Evolutionary conservation across 2,113 vertebrate species (phyloP).

Genomic region (Bubo scandiacus): DNA sequence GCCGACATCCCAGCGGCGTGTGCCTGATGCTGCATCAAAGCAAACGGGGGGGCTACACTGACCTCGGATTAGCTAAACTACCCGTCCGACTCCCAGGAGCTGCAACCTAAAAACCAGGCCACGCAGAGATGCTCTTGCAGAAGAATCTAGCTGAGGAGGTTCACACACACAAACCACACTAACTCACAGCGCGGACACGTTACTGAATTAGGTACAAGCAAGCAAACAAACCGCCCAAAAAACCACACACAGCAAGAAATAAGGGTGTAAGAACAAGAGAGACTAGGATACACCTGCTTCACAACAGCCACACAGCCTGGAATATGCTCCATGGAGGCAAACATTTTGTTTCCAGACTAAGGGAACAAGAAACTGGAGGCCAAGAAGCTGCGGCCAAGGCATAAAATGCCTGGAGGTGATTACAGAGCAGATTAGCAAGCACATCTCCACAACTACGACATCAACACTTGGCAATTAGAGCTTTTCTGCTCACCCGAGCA

Average conservation of each 20-base stretch:
- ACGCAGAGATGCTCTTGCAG: background rate
- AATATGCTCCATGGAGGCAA: background rate
- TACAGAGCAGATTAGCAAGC: background rate
- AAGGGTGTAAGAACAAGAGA: too few species aligned
- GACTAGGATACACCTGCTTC: background rate
- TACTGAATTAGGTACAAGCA: background rate
- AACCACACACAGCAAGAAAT: background rate
- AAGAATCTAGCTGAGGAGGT: background rate
- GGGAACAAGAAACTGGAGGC: background rate
- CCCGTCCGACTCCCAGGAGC: background rate
- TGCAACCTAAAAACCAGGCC: background rate
- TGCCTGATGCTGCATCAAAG: background rate
- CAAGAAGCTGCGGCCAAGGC: background rate
- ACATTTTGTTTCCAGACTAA: background rate
- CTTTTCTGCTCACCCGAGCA: background rate
- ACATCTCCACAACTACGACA: background rate
- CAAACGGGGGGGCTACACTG: rapidly evolving
- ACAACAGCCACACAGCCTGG: background rate
- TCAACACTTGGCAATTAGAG: background rate
- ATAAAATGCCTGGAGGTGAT: background rate
- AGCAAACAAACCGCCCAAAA: background rate
- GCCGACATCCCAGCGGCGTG: rapidly evolving
- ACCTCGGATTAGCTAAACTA: background rate
- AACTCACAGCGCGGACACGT: rapidly evolving
- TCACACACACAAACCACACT: background rate